Evolutionary conservation across 1,140 invertebrate species (phyloP), one percentile per base, ranked within the genome.

Genomic region (Bombus consobrinus): DNA sequence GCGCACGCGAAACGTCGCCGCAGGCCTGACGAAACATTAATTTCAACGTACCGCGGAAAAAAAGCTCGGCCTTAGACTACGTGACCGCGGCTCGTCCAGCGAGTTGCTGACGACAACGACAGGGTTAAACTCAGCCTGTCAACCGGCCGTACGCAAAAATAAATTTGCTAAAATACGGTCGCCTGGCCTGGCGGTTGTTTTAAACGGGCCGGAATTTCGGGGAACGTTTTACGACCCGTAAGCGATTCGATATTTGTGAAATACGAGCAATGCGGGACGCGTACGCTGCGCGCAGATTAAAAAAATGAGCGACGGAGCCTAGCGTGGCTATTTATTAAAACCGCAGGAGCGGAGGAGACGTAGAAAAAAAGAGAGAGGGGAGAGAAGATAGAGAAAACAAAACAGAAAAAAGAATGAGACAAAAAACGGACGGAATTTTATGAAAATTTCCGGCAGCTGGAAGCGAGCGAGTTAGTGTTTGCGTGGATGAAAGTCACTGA

Each of bases 201-300:
- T 77, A 81, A 90, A 77, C 80, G 88, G 79, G 32, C 68, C 43
- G 57, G 74, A 83, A 83, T 89, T 89, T 90, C 75, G 78, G 68
- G 71, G 78, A 77, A 90, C 81, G 87, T 79, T 90, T 90, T 87
- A 87, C 89, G 88, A 66, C 86, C 86, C 64, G 82, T 73, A 89
- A 66, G 81, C 83, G 88, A 90, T 88, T 89, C 86, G 86, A 85
- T 90, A 90, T 90, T 90, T 80, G 88, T 90, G 83, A 90, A 90
- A 90, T 89, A 90, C 83, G 89, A 90, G 86, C 88, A 86, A 78
- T 22, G 68, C 79, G 89, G 80, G 68, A 77, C 72, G 82, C 28
- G 80, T 37, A 71, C 37, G 81, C 62, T 28, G 82, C 57, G 78
- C 74, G 25, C 6, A 39, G 83, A 66, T n/a, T 62, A 74, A 80